Evolutionary conservation across 2,888 invertebrate genomes (phyloP), one percentile per base, ranked within the genome.

Genomic region (Aphodius sticticus): DNA sequence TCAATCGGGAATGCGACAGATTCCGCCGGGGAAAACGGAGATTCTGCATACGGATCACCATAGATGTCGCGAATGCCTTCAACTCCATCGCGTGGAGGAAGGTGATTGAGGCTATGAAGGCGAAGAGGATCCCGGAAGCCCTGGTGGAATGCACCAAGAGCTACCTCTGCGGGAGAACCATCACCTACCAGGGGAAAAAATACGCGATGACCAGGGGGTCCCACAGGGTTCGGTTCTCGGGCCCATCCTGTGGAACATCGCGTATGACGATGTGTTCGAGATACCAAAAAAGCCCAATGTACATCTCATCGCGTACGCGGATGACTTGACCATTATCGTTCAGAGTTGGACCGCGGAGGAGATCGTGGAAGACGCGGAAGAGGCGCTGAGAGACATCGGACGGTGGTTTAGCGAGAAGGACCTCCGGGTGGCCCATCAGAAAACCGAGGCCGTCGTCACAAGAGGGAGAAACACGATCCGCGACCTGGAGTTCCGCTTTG

Each of bases 191-290:
- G n/a, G 14, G 15, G n/a, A 70, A n/a, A n/a, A 70, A 70, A 70
- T 70, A 14, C 70, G 14, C 15, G 16, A 70, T 70, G 15, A 1
- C 26, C 26, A 26, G 26, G 26, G 38, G 70, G n/a, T 81, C 79
- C 79, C 79, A 26, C 26, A 26, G 26, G 26, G 26, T 26, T 26
- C 26, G 26, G 3, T 26, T 26, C 26, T 26, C 26, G 26, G 26
- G 26, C 26, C 26, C 26, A 26, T 26, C 26, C 26, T 26, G 26
- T 26, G 26, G 26, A 26, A 26, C 26, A 26, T 70, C 15, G 15
- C 70, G 70, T 70, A 14, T 6, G 70, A 70, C 15, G 70, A 70
- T 7, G 7, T 70, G 0, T 26, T 70, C 16, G n/a, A 70, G 14
- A n/a, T 14, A 14, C 70, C 15, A 2, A 7, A 6, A 70, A n/a